phyloP scores from a whole-genome alignment of 1,140 invertebrate genomes.

The Lutraria rhynchaena region DNA sequence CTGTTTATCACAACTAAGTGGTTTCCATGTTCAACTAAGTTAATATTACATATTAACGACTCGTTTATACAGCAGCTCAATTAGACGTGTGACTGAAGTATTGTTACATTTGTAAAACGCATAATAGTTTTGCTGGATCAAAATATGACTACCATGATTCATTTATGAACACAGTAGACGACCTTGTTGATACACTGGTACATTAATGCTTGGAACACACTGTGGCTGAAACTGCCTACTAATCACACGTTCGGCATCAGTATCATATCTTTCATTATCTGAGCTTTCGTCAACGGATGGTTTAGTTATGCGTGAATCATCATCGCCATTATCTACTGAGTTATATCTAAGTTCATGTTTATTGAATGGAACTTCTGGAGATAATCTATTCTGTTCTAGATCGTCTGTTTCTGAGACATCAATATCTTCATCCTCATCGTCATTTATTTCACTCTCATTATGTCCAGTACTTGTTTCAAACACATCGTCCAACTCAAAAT shows the following conservation, averaged over 20 bases:
- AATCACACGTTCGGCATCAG: background rate
- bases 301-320: background rate
- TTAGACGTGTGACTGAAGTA: too few relatives aligned
- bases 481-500: constrained; percentile 74
- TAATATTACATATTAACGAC: too few relatives aligned
- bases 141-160: too few relatives aligned
- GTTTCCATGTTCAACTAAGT: too few relatives aligned
- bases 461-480: constrained; percentile 29
- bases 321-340: background rate
- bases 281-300: background rate
- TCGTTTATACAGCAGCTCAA: too few relatives aligned
- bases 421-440: constrained; percentile 45
- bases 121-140: too few relatives aligned
- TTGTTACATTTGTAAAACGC: too few relatives aligned
- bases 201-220: constrained; percentile 32
- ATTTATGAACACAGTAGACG: constrained; percentile 23
- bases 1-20: too few relatives aligned
- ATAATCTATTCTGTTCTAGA: constrained; percentile 6
- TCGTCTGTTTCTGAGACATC: constrained; percentile 48
- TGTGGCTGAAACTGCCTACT: background rate
- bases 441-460: constrained; percentile 42
- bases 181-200: constrained; percentile 24
- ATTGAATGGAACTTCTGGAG: background rate
- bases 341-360: background rate
- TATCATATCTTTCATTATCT: background rate